Evolutionary conservation across 2,888 invertebrate genomes (phyloP).

Genomic region (Psylliodes chrysocephalus): DNA sequence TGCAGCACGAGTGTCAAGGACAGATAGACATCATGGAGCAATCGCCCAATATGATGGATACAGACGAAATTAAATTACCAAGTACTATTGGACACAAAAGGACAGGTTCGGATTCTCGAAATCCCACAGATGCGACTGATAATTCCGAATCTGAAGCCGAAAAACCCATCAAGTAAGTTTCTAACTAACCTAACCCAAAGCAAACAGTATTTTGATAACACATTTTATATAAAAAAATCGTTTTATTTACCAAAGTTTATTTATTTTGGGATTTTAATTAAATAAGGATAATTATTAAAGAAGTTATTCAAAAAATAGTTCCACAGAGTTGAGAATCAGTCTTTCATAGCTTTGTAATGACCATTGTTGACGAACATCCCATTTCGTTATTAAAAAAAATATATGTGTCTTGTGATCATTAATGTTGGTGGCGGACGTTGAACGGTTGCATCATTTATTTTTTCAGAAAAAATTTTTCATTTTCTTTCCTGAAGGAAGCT

Average conservation of each 20-base stretch:
- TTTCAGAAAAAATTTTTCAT: slow-evolving; percentile 42
- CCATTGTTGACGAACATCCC: no score
- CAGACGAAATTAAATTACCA: slow-evolving; percentile 36
- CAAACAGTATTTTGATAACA: no score
- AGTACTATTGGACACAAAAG: slow-evolving; percentile 21
- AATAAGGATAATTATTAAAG: no score
- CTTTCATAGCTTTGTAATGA: no score
- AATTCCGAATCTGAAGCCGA: slow-evolving; percentile 84
- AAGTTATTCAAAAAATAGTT: no score
- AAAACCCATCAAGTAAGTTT: slow-evolving; percentile 65
- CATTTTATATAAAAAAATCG: no score
- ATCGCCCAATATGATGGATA: slow-evolving; percentile 46
- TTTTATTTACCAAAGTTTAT: slow-evolving; percentile 5
- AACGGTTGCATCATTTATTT: slow-evolving; percentile 22
- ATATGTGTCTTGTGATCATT: background rate
- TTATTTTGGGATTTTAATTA: background rate
- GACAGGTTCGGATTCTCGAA: slow-evolving; percentile 47
- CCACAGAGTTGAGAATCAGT: no score
- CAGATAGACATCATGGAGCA: slow-evolving; percentile 48
- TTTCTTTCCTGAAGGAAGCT: slow-evolving; percentile 36
- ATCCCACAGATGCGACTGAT: slow-evolving; percentile 83
- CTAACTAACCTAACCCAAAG: no score
- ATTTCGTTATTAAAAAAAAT: no score
- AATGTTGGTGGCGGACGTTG: background rate
- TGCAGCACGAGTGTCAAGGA: slow-evolving; percentile 40